phyloP scores from a whole-genome alignment of 2,113 vertebrate species.

The Gila orcuttii region DNA sequence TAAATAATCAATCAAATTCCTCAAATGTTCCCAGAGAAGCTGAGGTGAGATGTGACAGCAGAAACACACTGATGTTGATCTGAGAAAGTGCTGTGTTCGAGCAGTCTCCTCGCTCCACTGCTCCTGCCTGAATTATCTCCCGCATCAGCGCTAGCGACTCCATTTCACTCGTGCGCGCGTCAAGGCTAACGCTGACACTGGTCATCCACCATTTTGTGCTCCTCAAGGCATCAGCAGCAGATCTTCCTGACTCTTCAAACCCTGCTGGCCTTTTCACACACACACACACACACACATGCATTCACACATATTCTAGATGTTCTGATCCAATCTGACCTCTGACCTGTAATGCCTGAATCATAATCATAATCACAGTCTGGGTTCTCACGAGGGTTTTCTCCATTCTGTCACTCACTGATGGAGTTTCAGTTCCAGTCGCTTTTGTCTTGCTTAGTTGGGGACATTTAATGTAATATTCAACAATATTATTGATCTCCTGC shows the following conservation, averaged over 20 bases:
- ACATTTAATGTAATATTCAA: too few relatives aligned
- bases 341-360: too few relatives aligned
- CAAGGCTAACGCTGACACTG: slow-evolving; percentile 64
- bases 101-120: slow-evolving; percentile 71
- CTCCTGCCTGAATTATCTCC: slow-evolving; percentile 96
- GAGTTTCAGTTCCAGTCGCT: too few relatives aligned
- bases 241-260: slow-evolving; percentile 14
- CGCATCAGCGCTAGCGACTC: slow-evolving; percentile 89
- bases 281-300: neutral
- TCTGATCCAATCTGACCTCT: too few relatives aligned
- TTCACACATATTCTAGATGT: neutral
- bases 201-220: slow-evolving; percentile 80
- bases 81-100: neutral
- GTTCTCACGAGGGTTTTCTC: too few relatives aligned
- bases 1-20: neutral
- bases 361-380: too few relatives aligned
- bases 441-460: too few relatives aligned
- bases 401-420: too few relatives aligned
- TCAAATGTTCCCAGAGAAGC: neutral
- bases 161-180: slow-evolving; percentile 77
- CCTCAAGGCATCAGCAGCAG: slow-evolving; percentile 73
- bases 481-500: too few relatives aligned
- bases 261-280: neutral
- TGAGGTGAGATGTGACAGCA: neutral
- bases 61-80: neutral